phyloP scores from a whole-genome alignment of 92 coral and sea anemone genomes.

The Chrysogorgia sp. region DNA sequence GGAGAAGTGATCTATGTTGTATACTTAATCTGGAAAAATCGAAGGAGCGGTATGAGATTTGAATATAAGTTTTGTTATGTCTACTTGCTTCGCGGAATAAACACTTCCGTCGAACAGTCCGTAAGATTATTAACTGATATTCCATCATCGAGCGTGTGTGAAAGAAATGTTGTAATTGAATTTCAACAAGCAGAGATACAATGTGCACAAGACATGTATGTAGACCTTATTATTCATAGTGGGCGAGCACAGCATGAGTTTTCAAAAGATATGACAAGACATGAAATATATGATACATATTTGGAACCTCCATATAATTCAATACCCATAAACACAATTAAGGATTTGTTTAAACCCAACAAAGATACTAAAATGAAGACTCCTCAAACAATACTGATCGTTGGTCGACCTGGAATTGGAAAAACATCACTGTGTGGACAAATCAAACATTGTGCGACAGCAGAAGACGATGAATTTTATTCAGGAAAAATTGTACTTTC shows the following conservation, averaged over 20 bases:
- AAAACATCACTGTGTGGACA: constrained; percentile 37
- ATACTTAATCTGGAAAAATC: too few relatives aligned
- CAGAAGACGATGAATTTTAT: not conserved
- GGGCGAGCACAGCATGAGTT: not conserved
- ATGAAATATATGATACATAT: not conserved
- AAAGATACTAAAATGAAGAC: not conserved
- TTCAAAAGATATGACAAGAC: not conserved
- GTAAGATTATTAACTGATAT: too few relatives aligned
- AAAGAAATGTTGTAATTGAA: too few relatives aligned
- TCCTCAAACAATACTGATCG: constrained; percentile 50
- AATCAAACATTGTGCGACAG: not conserved
- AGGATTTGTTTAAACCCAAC: not conserved
- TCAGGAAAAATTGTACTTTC: constrained; percentile 1
- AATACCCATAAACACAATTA: not conserved
- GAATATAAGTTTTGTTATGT: too few relatives aligned
- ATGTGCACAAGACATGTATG: constrained; percentile 18
- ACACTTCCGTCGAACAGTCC: too few relatives aligned
- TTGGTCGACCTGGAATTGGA: constrained; percentile 71
- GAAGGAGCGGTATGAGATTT: too few relatives aligned
- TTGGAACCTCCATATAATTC: not conserved
- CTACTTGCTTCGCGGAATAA: too few relatives aligned
- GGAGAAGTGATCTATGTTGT: too few relatives aligned
- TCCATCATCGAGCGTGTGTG: too few relatives aligned
- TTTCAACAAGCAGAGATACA: too few relatives aligned
- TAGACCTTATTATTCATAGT: not conserved